Evolutionary conservation across 2,888 invertebrate genomes (phyloP), one percentile per base, ranked within the genome.

Genomic region (Coleophora deauratella): DNA sequence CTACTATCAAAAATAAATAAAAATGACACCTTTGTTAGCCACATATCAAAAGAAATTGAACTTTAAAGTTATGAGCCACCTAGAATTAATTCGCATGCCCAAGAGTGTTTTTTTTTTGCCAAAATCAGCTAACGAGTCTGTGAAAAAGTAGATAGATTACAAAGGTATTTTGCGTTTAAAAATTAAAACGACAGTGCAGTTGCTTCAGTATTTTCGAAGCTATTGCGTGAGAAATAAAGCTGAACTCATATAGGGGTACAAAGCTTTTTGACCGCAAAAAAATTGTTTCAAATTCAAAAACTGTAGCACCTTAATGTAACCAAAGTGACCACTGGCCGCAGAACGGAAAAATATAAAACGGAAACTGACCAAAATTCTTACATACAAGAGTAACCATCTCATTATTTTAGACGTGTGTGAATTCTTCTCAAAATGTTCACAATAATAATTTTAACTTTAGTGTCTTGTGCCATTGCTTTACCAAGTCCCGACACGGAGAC

Each of bases 261-360:
- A 34, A 7, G 6, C 45, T 45, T 47, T 37, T 33, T 4, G 45
- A 47, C 43, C 33, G 54, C 44, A 56, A 40, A 35, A 46, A 41
- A 3, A 30, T 52, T 42, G 47, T 21, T 45, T 35, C 43, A 41
- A 63, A 54, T 65, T 52, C 58, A 65, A 63, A 60, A 55, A 56
- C 59, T 51, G 51, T 54, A 50, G 53, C 42, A 51, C 52, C 57
- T 57, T 55, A 68, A 66, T 66, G 66, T 59, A 72, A 70, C 72
- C 68, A 66, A 21, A 59, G 52, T 65, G 59, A 74, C 72, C 75
- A 69, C 72, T 65, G 59, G 73, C 72, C 75, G 68, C 72, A 66
- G 55, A 55, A 56, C 54, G 59, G 50, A 55, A 67, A 21, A 71
- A 73, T 75, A 76, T 76, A 76, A 73, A 76, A 21, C 70, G 68